Percentiles rank a stretch among this genome's conserved stretches.
Evolutionary conservation across 2,888 invertebrate genomes (phyloP).

Genomic region (Apoderus coryli): DNA sequence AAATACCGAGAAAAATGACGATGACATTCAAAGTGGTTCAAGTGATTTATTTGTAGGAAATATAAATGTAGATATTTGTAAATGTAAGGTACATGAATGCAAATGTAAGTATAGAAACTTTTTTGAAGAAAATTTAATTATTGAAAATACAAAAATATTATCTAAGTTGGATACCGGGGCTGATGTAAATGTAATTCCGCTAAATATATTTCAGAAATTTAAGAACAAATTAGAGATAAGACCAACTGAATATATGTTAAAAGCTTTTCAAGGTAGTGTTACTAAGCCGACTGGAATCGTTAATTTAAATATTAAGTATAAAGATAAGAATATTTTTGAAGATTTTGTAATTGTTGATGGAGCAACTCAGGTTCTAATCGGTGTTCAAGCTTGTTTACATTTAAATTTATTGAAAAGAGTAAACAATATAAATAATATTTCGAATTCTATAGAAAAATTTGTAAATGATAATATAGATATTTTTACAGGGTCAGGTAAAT

Average conservation of each 20-base stretch:
- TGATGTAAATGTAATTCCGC: conserved; percentile 14
- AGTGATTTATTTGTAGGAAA: conserved; percentile 9
- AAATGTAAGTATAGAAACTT: too few species aligned
- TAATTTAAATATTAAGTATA: conserved; percentile 12
- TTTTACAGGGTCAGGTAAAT: too few species aligned
- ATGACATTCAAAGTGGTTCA: conserved; percentile 4
- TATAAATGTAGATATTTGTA: conserved; percentile 1
- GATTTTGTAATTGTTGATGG: conserved; percentile 15
- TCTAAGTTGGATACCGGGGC: conserved; percentile 14
- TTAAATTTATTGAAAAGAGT: conserved; percentile 14
- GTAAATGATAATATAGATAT: too few species aligned
- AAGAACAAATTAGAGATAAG: conserved; percentile 14
- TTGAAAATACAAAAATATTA: too few species aligned
- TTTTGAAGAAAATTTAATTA: too few species aligned
- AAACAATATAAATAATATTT: too few species aligned
- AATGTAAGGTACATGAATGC: neutral
- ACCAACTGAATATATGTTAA: conserved; percentile 11
- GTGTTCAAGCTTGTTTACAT: conserved; percentile 12
- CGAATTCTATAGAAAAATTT: too few species aligned
- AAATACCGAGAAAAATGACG: conserved; percentile 10
- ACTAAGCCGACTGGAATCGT: conserved; percentile 13
- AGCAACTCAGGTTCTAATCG: conserved; percentile 12
- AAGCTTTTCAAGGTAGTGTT: conserved; percentile 14
- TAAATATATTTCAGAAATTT: conserved; percentile 10
- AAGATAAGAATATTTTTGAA: conserved; percentile 10